Conservation (phyloP, 2,797 vertebrate genomes). For the Pangasius sanitwongsei region DNA sequence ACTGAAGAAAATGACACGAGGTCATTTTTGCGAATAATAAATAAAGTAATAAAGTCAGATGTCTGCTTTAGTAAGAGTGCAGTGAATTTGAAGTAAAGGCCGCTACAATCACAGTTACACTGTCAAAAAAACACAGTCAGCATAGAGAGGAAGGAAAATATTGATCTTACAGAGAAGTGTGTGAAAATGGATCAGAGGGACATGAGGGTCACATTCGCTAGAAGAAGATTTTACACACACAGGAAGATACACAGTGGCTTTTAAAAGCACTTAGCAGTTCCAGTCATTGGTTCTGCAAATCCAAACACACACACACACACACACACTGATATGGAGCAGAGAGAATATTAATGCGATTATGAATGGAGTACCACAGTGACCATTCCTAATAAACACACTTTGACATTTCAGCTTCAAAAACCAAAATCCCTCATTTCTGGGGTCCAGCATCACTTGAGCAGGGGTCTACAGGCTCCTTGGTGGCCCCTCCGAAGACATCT, state of each 20-base stretch:
- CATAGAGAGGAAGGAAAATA: constrained; percentile 7
- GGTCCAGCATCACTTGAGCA: constrained; percentile 72
- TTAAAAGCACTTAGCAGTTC: constrained; percentile 39
- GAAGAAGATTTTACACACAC: constrained; percentile 23
- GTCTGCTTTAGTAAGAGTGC: neutral
- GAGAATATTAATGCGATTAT: constrained; percentile 17
- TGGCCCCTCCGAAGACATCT: constrained; percentile 90
- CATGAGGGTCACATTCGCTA: neutral
- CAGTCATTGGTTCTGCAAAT: constrained; percentile 12
- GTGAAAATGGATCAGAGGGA: neutral
- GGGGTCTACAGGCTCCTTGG: constrained; percentile 81
- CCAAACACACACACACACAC: neutral
- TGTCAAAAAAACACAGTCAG: neutral
- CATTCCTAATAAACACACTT: constrained; percentile 16
- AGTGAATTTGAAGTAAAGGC: constrained; percentile 36
- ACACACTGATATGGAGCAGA: neutral
- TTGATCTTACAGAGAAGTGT: neutral
- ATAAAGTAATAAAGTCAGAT: neutral
- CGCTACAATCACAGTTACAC: constrained; percentile 38
- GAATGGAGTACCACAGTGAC: constrained; percentile 39
- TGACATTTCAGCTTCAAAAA: neutral
- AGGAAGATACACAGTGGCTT: constrained; percentile 34
- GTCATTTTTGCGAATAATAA: neutral
- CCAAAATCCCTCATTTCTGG: constrained; percentile 68
- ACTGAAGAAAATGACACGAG: neutral